A percentile compares a stretch with the other conserved stretches of the same genome.
phyloP scores from a whole-genome alignment of 2,113 vertebrate genomes.

The Bos indicus region DNA sequence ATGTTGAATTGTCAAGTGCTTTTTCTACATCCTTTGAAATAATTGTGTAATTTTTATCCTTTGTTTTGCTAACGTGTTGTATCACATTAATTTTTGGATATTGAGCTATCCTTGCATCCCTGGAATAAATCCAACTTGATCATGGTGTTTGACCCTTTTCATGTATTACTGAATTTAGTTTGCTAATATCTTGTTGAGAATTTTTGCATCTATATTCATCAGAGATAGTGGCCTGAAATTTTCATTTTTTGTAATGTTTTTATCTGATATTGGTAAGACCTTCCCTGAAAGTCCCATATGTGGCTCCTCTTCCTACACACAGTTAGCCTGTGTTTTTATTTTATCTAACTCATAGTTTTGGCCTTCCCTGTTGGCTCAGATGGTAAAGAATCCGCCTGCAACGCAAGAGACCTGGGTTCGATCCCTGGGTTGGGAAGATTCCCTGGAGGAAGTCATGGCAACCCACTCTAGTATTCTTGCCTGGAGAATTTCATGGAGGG shows the following conservation, averaged over 20 bases:
- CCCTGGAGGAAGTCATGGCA: background rate
- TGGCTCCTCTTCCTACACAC: background rate
- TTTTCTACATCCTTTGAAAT: background rate
- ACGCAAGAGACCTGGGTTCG: background rate
- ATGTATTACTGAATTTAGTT: background rate
- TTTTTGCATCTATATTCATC: background rate
- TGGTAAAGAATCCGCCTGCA: background rate
- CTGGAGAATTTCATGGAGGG: background rate
- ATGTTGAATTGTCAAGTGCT: background rate
- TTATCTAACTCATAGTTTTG: background rate
- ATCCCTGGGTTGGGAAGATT: background rate
- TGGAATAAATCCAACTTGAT: background rate
- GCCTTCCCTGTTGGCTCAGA: background rate
- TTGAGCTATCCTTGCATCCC: background rate
- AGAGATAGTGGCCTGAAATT: background rate
- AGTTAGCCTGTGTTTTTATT: background rate
- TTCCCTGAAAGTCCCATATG: background rate
- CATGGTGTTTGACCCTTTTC: background rate
- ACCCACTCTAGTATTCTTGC: background rate
- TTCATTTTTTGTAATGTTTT: background rate
- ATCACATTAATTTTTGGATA: background rate
- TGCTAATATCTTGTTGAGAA: background rate
- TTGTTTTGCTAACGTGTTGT: background rate
- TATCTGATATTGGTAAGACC: too few relatives aligned
- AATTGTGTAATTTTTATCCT: background rate